These are phyloP conservation scores for Parambassis ranga DNA, from an alignment of 2,797 vertebrate genomes.

Conservation along the genomic window DNA sequence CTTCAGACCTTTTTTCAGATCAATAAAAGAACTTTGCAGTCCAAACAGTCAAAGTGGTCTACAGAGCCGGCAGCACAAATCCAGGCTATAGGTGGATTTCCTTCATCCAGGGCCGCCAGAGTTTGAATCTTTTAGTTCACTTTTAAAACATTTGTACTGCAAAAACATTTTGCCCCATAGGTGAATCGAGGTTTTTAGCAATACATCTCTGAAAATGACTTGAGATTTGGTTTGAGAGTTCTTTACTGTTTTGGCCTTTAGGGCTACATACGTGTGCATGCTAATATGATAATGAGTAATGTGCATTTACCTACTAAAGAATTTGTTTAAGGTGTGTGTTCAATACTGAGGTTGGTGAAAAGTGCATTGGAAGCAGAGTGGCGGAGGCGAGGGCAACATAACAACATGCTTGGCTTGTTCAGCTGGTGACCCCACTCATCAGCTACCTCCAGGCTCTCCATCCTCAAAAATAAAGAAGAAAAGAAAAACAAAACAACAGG, in stretches of 20 bases:
- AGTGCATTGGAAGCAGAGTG: conserved; percentile 48
- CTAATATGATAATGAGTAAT: not conserved
- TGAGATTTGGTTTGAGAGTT: not conserved
- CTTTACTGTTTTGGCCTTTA: not conserved
- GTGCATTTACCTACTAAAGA: not conserved
- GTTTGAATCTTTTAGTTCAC: not conserved
- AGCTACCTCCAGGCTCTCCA: conserved; percentile 58
- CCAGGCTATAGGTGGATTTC: not conserved
- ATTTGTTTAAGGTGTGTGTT: not conserved
- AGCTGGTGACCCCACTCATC: conserved; percentile 62
- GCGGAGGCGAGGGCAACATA: conserved; percentile 49
- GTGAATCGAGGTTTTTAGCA: too few relatives aligned
- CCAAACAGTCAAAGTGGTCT: not conserved
- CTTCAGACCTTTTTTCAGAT: not conserved
- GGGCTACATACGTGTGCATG: not conserved
- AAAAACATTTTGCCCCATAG: not conserved
- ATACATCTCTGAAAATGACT: too few relatives aligned
- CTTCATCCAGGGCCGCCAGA: not conserved
- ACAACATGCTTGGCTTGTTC: conserved; percentile 65
- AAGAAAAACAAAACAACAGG: too few relatives aligned
- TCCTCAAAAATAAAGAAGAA: too few relatives aligned
- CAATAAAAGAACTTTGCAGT: not conserved
- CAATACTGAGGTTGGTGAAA: conserved; percentile 25
- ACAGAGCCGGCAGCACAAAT: not conserved
- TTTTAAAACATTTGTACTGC: not conserved